phyloP scores from a whole-genome alignment of 2,888 invertebrate genomes.

The Aleiodes testaceus region DNA sequence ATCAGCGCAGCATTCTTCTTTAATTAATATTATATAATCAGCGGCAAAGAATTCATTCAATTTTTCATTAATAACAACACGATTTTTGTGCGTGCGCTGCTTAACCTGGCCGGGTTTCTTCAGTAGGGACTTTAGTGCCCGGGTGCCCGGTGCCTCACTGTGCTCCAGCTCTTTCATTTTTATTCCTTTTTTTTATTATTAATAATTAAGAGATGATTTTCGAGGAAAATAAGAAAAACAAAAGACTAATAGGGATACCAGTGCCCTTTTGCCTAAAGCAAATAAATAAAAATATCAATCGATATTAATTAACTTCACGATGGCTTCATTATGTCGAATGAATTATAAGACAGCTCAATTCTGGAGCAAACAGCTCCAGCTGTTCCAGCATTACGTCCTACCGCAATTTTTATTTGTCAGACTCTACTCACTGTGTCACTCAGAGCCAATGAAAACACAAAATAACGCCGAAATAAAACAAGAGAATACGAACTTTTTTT shows the following conservation, averaged over 20 bases:
- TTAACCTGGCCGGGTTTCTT: constrained; percentile 83
- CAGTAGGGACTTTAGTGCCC: constrained; percentile 80
- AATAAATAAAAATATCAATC: too few relatives aligned
- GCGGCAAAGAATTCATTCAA: constrained; percentile 94
- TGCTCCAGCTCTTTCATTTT: constrained; percentile 53
- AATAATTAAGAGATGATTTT: too few relatives aligned
- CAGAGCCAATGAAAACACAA: not conserved
- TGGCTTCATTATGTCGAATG: too few relatives aligned
- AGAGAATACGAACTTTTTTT: not conserved
- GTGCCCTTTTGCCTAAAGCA: too few relatives aligned
- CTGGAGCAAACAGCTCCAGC: not conserved
- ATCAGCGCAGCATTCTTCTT: constrained; percentile 90
- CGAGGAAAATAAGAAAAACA: too few relatives aligned
- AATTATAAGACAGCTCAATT: too few relatives aligned
- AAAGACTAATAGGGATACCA: too few relatives aligned
- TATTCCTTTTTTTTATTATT: too few relatives aligned
- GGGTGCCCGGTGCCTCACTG: constrained; percentile 60
- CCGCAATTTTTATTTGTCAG: not conserved
- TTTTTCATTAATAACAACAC: constrained; percentile 91
- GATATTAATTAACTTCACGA: too few relatives aligned
- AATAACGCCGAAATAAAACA: not conserved
- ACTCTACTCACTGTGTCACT: constrained; percentile 1
- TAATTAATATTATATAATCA: constrained; percentile 91
- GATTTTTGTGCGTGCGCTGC: constrained; percentile 79
- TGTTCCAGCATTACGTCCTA: constrained; percentile 3